Percentiles rank a stretch among this genome's conserved stretches.
These are phyloP conservation scores for Cydia amplana DNA, from an alignment of 1,140 invertebrate genomes.

Conservation along the genomic window DNA sequence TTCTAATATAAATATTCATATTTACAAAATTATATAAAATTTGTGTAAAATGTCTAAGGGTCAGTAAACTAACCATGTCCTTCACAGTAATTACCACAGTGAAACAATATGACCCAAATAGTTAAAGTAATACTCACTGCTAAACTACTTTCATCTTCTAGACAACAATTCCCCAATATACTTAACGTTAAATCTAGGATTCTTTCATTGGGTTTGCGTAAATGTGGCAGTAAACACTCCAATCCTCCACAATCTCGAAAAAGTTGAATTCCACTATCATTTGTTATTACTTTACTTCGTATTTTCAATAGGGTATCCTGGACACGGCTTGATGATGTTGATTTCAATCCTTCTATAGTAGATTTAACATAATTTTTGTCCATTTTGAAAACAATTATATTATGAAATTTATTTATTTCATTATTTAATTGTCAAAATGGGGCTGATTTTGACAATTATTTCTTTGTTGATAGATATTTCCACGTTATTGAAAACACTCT, in stretches of 20 bases:
- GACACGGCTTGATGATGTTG: constrained; percentile 64
- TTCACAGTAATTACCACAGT: neutral
- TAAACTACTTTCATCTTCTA: constrained; percentile 74
- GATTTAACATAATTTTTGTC: constrained; percentile 68
- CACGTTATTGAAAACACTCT: neutral
- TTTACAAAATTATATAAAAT: neutral
- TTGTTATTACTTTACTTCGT: constrained; percentile 63
- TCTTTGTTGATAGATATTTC: constrained; percentile 15
- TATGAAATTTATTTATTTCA: constrained; percentile 34
- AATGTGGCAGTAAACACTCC: constrained; percentile 68
- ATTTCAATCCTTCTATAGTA: constrained; percentile 65
- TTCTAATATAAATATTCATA: constrained; percentile 27
- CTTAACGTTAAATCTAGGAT: constrained; percentile 79
- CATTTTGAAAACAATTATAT: constrained; percentile 53
- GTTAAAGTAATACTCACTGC: constrained; percentile 47
- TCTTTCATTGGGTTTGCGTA: constrained; percentile 77
- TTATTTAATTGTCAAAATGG: constrained; percentile 35
- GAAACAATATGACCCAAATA: neutral
- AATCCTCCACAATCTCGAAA: constrained; percentile 74
- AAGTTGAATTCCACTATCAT: constrained; percentile 64
- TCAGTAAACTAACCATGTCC: neutral
- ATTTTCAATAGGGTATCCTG: constrained; percentile 70
- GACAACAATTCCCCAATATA: constrained; percentile 81
- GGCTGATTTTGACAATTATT: constrained; percentile 29
- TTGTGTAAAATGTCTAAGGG: neutral